Conservation (phyloP, 1,140 invertebrate genomes). For the Bombus sylvicola region DNA sequence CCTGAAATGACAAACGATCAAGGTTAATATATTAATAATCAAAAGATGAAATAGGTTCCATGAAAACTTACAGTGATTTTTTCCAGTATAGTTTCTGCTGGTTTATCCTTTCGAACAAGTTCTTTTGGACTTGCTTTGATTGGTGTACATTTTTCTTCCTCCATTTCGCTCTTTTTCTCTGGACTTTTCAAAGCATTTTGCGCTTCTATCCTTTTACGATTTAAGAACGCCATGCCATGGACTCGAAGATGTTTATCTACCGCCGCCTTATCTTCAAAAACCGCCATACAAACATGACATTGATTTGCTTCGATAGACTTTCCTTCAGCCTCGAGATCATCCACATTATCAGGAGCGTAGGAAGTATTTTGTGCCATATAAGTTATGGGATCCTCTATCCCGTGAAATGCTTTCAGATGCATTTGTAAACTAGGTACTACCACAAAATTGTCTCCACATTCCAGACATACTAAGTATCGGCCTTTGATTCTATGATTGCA, state of each 20-base stretch:
- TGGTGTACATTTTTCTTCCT: constrained; percentile 7
- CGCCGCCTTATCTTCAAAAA: constrained; percentile 83
- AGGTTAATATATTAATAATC: not conserved
- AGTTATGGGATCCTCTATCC: constrained; percentile 83
- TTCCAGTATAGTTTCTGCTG: constrained; percentile 51
- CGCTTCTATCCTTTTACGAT: constrained; percentile 76
- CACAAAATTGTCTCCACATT: constrained; percentile 87
- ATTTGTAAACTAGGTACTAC: constrained; percentile 86
- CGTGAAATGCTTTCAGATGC: constrained; percentile 86
- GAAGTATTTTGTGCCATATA: constrained; percentile 85
- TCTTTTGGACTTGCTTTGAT: constrained; percentile 5
- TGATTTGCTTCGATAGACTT: constrained; percentile 85
- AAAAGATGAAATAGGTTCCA: not conserved
- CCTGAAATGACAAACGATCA: constrained; percentile 44
- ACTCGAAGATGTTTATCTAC: constrained; percentile 86
- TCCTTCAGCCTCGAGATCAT: constrained; percentile 74
- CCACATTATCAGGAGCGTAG: constrained; percentile 81
- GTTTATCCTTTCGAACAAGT: constrained; percentile 39
- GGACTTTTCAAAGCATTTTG: constrained; percentile 71
- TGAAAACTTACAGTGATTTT: constrained; percentile 45
- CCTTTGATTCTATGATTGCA: constrained; percentile 84
- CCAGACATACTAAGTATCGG: constrained; percentile 85
- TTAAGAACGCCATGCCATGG: constrained; percentile 88
- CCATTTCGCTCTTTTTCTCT: constrained; percentile 54
- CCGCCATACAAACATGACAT: constrained; percentile 86